Percentiles rank a stretch among this genome's conserved stretches.
These are phyloP conservation scores for Scleropages formosus DNA, from an alignment of 2,797 vertebrate genomes.

Conservation along the genomic window DNA sequence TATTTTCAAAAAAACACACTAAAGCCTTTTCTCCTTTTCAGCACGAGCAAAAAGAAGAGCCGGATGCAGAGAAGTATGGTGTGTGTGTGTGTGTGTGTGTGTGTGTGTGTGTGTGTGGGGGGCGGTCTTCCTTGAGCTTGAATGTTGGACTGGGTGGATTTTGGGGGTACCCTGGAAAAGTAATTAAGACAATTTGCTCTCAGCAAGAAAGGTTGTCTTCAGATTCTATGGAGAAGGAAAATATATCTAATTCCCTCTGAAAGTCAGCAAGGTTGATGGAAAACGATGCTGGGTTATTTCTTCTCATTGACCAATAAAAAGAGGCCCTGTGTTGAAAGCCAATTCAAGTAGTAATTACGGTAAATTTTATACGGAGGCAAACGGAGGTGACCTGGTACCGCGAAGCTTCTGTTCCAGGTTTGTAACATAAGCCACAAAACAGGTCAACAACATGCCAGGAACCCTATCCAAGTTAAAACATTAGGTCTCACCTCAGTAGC, in stretches of 20 bases:
- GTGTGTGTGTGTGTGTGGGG: no score
- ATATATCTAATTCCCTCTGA: constrained; percentile 42
- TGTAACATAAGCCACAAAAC: constrained; percentile 19
- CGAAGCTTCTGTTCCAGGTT: constrained; percentile 9
- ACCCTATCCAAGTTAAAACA: background rate
- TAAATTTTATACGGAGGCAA: constrained; percentile 6
- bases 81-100: no score
- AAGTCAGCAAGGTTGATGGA: constrained; percentile 40
- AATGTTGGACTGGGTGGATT: constrained; percentile 41
- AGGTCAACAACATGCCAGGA: constrained; percentile 15
- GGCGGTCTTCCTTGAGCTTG: constrained; percentile 50
- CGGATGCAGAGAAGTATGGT: constrained; percentile 45
- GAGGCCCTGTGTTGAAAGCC: constrained; percentile 7
- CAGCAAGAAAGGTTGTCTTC: constrained; percentile 51
- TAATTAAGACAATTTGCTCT: constrained; percentile 58
- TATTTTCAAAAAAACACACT: constrained; percentile 46
- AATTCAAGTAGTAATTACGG: constrained; percentile 23
- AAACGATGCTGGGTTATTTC: background rate
- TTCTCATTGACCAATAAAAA: constrained; percentile 16
- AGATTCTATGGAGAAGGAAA: constrained; percentile 56
- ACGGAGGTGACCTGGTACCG: background rate
- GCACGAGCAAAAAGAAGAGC: constrained; percentile 44
- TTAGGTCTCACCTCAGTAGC: background rate
- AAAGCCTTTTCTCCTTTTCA: constrained; percentile 26
- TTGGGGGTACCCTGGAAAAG: constrained; percentile 61